Conservation (phyloP, 2,888 invertebrate genomes). For the Hyalella azteca region DNA sequence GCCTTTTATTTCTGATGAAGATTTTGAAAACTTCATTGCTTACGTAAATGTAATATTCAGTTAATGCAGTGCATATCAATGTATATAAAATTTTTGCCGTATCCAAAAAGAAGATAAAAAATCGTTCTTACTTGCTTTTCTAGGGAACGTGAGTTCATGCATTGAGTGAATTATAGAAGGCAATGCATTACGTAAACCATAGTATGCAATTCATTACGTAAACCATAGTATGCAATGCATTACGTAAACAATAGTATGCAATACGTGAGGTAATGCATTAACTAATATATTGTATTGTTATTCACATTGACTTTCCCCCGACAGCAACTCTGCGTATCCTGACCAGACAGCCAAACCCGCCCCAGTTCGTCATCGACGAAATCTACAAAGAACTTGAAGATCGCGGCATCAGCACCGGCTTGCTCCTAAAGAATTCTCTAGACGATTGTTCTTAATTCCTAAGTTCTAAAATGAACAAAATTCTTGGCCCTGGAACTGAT, state of each 20-base stretch:
- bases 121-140: too few relatives aligned
- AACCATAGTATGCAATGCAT: not conserved
- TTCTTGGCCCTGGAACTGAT: too few relatives aligned
- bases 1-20: too few relatives aligned
- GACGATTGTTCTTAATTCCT: not conserved
- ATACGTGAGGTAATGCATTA: not conserved
- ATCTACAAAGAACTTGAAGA: not conserved
- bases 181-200: not conserved
- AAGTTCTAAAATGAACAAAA: too few relatives aligned
- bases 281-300: too few relatives aligned
- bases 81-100: too few relatives aligned
- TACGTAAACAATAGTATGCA: too few relatives aligned
- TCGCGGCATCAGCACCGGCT: not conserved
- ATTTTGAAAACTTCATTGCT: too few relatives aligned
- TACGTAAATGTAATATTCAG: too few relatives aligned
- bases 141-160: not conserved
- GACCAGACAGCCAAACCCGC: not conserved
- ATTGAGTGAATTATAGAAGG: not conserved
- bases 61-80: too few relatives aligned
- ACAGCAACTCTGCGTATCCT: not conserved
- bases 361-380: not conserved
- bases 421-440: not conserved
- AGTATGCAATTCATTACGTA: not conserved
- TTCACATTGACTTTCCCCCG: not conserved
- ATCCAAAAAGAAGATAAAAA: too few relatives aligned